These are phyloP conservation scores for Eurois occulta DNA, from an alignment of 2,888 invertebrate species.

Conservation along the genomic window DNA sequence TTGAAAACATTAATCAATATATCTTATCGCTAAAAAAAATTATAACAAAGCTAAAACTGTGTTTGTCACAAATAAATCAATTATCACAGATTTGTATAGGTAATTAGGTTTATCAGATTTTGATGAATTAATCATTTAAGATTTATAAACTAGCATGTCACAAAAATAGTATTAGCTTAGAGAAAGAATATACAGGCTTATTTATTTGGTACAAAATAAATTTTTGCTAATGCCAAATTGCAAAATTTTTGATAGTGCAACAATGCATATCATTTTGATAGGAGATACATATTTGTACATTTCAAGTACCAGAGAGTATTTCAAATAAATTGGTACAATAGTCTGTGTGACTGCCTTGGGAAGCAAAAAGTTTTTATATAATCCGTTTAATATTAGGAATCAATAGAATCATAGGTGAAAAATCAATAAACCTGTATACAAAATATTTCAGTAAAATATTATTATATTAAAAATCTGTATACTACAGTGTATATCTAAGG, in stretches of 20 bases:
- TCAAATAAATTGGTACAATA: too few relatives aligned
- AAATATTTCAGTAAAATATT: conserved; percentile 14
- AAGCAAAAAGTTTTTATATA: too few relatives aligned
- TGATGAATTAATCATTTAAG: background rate
- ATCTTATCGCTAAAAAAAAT: background rate
- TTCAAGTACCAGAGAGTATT: too few relatives aligned
- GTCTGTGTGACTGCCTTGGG: too few relatives aligned
- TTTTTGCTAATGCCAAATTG: too few relatives aligned
- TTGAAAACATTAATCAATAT: conserved; percentile 12
- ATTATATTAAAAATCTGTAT: conserved; percentile 18
- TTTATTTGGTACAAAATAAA: too few relatives aligned
- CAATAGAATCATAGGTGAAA: too few relatives aligned
- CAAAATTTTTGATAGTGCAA: too few relatives aligned
- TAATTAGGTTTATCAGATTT: background rate
- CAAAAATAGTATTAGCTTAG: conserved; percentile 30
- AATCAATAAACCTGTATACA: conserved; percentile 57
- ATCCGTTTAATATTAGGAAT: too few relatives aligned
- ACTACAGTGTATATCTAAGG: conserved; percentile 52
- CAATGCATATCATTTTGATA: too few relatives aligned
- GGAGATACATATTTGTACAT: too few relatives aligned
- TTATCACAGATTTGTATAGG: background rate
- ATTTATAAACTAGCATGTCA: background rate
- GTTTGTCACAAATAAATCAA: conserved; percentile 16
- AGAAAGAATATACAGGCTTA: conserved; percentile 46
- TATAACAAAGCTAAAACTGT: conserved; percentile 23